These are phyloP conservation scores for Cephus cinctus DNA, from an alignment of 1,140 invertebrate species.

Conservation along the genomic window DNA sequence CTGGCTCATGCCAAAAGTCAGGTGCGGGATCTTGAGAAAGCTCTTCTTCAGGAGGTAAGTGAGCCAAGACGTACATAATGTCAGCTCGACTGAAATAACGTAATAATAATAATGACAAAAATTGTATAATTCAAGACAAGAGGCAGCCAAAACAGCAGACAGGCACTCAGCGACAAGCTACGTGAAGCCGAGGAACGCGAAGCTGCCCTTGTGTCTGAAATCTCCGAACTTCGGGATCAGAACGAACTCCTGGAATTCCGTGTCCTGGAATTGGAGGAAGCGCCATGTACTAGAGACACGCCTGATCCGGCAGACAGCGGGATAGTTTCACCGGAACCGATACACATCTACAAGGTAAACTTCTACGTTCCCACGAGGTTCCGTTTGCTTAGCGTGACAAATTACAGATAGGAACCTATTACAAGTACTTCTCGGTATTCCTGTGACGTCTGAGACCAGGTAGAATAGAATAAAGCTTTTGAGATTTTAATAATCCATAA, in stretches of 20 bases:
- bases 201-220: conserved; percentile 47
- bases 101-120: too few relatives aligned
- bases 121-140: too few relatives aligned
- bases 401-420: too few relatives aligned
- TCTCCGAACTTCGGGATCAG: conserved; percentile 55
- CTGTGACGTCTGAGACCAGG: too few relatives aligned
- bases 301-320: conserved; percentile 42
- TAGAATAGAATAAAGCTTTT: too few relatives aligned
- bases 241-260: conserved; percentile 57
- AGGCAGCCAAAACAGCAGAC: conserved; percentile 38
- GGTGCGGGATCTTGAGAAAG: conserved; percentile 45
- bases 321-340: conserved; percentile 44
- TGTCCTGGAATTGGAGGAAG: conserved; percentile 54
- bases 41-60: conserved; percentile 45
- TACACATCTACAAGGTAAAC: conserved; percentile 38
- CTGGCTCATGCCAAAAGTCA: conserved; percentile 39
- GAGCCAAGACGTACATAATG: too few relatives aligned
- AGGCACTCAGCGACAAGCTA: conserved; percentile 38
- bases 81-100: too few relatives aligned
- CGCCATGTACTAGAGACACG: conserved; percentile 30
- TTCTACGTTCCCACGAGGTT: not conserved
- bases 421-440: too few relatives aligned
- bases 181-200: conserved; percentile 49
- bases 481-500: too few relatives aligned
- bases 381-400: not conserved